These are phyloP conservation scores for Rhorus exstirpatorius DNA, from an alignment of 2,888 invertebrate genomes.

Conservation along the genomic window DNA sequence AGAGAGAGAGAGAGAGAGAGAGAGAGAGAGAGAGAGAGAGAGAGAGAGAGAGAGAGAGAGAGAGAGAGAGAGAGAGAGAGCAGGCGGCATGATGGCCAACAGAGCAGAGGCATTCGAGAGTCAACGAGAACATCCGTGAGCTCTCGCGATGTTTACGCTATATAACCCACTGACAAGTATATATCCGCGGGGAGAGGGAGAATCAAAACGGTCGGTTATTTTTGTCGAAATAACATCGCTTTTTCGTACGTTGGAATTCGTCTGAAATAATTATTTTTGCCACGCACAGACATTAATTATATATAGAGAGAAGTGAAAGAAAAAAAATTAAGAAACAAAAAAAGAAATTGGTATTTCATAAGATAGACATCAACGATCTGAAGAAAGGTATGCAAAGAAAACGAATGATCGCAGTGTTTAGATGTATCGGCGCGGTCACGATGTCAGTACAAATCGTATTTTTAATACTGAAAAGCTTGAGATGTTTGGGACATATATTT, in stretches of 20 bases:
- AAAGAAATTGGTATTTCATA: background rate
- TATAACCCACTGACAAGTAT: slow-evolving; percentile 67
- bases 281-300: slow-evolving; percentile 40
- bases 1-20: no score
- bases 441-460: slow-evolving; percentile 6
- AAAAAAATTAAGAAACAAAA: background rate
- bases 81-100: slow-evolving; percentile 56
- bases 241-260: slow-evolving; percentile 50
- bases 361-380: background rate
- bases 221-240: slow-evolving; percentile 65
- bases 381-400: background rate
- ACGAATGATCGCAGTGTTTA: slow-evolving; percentile 4
- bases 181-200: slow-evolving; percentile 32
- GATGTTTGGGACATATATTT: slow-evolving; percentile 12
- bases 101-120: slow-evolving; percentile 39
- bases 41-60: no score
- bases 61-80: no score
- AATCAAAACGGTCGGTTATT: slow-evolving; percentile 63
- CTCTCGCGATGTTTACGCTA: slow-evolving; percentile 60
- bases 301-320: background rate
- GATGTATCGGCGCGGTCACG: slow-evolving; percentile 2
- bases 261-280: slow-evolving; percentile 40
- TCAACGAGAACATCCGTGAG: slow-evolving; percentile 59
- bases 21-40: no score
- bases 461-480: background rate